Base-by-base conservation (phyloP, 1,140 invertebrate genomes). In the Pseudoatta argentina region DNA sequence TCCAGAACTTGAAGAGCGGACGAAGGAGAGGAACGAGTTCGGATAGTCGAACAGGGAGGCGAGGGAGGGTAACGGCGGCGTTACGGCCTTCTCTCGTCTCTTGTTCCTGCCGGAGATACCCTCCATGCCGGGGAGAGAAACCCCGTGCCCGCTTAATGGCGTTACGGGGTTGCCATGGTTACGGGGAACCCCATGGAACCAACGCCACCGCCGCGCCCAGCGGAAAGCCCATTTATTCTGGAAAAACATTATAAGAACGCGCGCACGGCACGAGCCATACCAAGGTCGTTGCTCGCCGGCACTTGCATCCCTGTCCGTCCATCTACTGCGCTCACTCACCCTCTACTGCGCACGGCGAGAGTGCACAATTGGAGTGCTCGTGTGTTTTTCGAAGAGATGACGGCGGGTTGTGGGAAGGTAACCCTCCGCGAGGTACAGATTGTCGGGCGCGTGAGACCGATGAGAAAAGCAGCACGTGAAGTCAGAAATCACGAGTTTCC, bases 151-250 rank as follows among this genome's bases (percentile, higher is more conserved):
- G 93, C 92, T 95, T 95, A 94, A 95, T 95, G 94, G 94, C 93
- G 94, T 94, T 94, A 94, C 93, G 94, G 95, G 92, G 95, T 95
- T 94, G 92, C 95, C 92, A 94, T 94, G 93, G 89, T 87, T 85
- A 95, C 94, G 89, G 55, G 69, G 92, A 94, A 93, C 93, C 94
- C 94, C 94, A 92, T 93, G 90, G 94, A 94, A 94, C 91, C 91
- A 90, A 86, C 90, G 76, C 64, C 89, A 89, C 73, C 86, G 64
- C 88, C 86, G 87, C 88, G 83, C 89, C 86, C 92, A 85, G 81
- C 86, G 94, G 92, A 95, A 95, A 95, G 93, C 93, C 93, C 94
- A 95, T 95, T 95, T 95, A 95, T 95, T 92, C 93, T 94, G 93
- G 93, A 94, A 95, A 95, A 95, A 95, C 94, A 95, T 95, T 95